phyloP scores from a whole-genome alignment of 2,113 vertebrate genomes.

The Origma solitaria region DNA sequence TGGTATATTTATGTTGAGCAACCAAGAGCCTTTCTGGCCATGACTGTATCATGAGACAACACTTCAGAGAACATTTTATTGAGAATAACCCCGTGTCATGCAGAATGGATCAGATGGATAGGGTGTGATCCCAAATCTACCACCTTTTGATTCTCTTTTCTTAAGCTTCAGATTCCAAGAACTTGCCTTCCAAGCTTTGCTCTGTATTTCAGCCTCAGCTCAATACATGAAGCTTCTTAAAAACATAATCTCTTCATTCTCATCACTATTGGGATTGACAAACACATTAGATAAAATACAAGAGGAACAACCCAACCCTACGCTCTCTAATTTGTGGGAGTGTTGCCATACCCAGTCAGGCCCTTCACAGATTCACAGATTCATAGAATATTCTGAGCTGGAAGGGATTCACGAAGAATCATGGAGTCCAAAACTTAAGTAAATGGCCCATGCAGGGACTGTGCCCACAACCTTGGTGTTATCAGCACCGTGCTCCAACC shows the following conservation, averaged over 20 bases:
- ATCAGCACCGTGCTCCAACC: background rate
- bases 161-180: background rate
- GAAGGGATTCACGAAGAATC: background rate
- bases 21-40: background rate
- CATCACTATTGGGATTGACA: background rate
- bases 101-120: background rate
- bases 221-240: background rate
- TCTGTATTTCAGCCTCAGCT: background rate
- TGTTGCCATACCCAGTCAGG: background rate
- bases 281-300: background rate
- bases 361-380: background rate
- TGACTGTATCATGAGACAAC: background rate
- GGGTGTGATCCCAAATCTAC: background rate
- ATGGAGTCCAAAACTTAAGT: background rate
- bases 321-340: background rate
- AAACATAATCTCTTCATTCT: background rate
- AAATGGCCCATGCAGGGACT: background rate
- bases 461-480: background rate
- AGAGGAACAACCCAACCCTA: background rate
- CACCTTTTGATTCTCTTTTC: background rate
- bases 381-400: background rate
- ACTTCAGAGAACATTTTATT: background rate
- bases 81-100: background rate
- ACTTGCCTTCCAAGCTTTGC: background rate
- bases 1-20: background rate